Conservation (phyloP, 1,140 invertebrate genomes). For the Venturia canescens region DNA sequence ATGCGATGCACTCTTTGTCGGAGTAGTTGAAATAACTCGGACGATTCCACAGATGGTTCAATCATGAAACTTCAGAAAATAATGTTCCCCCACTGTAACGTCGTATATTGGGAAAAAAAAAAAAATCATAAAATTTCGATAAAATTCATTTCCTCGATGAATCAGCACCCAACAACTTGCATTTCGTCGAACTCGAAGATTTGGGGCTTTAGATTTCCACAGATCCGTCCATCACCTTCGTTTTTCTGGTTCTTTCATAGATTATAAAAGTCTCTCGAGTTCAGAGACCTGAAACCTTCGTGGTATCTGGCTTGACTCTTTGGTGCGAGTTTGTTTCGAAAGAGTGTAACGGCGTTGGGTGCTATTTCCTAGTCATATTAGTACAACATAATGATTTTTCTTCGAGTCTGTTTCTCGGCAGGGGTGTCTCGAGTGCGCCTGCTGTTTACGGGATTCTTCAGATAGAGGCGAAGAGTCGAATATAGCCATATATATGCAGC, state of each 20-base stretch:
- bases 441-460: constrained; percentile 19
- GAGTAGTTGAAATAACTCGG: no score
- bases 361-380: constrained; percentile 7
- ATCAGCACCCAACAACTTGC: no score
- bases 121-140: no score
- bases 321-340: background rate
- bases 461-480: background rate
- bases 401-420: constrained; percentile 5
- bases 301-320: constrained; percentile 5
- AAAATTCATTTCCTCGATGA: no score
- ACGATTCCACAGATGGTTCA: no score
- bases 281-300: background rate
- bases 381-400: constrained; percentile 17
- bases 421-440: constrained; percentile 19
- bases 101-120: no score
- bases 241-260: background rate
- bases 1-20: no score
- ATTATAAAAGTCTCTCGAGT: background rate
- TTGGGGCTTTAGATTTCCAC: no score
- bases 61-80: no score
- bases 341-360: background rate
- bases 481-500: background rate
- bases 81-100: no score
- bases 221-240: background rate
- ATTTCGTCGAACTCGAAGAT: no score